Evolutionary conservation across 2,888 invertebrate genomes (phyloP), one percentile per base, ranked within the genome.

Genomic region (Rotaria sp.): DNA sequence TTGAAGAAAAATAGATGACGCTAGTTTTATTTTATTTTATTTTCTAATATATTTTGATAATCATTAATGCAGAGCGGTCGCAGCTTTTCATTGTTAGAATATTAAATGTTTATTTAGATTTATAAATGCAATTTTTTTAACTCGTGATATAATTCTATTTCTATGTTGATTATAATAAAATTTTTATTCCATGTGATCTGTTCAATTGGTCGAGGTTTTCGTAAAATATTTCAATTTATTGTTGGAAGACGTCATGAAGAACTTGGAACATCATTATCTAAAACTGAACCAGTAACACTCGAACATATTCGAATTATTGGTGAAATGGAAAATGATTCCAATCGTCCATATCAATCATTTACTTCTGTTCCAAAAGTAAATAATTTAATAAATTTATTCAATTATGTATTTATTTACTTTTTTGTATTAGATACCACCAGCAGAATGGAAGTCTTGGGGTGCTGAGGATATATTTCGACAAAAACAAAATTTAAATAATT

Each of bases 381-480:
- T 52, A 21, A 0, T 7, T 7, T 11, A 24, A 24, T 24, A 52
- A 24, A 24, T 52, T 5, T 21, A 52, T 52, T 24, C 5, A 21
- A 24, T 52, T 52, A 24, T 8, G n/a, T n/a, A n/a, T n/a, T 21
- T 52, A 11, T 24, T 38, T 67, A 7, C 8, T 30, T 4, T 35
- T 21, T 67, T 67, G 0, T 2, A 55, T 55, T 35, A 67, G 67
- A 21, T 35, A 67, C 67, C 67, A 67, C 11, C 11, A 67, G 18
- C 67, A 35, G 30, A 67, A 67, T 67, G 67, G 67, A 67, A 67
- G 38, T 67, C 67, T 38, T 67, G 67, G 67, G 67, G 67, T 67
- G 30, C 35, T 35, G 35, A 67, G 21, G 67, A 67, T 67, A 67
- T 67, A 21, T 67, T 67, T 67, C 67, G 67, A 7, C 67, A 67